These are phyloP conservation scores for Myripristis murdjan DNA, from an alignment of 2,797 vertebrate species.

Conservation along the genomic window DNA sequence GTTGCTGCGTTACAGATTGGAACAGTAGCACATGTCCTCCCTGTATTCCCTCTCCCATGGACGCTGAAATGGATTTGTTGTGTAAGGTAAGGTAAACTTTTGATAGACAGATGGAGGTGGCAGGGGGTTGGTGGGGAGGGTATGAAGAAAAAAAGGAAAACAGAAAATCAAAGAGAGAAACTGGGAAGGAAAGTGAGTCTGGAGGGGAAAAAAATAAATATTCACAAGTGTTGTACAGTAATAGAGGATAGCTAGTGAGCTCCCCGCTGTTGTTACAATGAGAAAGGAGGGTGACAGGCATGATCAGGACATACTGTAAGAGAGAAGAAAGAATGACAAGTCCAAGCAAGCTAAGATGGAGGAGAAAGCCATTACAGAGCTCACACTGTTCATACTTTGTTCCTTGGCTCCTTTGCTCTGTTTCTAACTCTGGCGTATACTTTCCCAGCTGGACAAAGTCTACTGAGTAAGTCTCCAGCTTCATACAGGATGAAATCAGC, in stretches of 20 bases:
- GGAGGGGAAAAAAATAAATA: slow-evolving; percentile 22
- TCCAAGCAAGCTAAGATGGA: slow-evolving; percentile 45
- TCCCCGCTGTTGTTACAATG: slow-evolving; percentile 32
- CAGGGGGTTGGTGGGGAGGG: neutral
- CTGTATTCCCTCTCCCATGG: slow-evolving; percentile 6
- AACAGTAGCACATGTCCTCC: slow-evolving; percentile 19
- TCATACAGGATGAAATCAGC: too few relatives aligned
- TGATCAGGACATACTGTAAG: slow-evolving; percentile 17
- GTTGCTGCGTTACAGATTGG: slow-evolving; percentile 1
- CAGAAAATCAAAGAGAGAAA: slow-evolving; percentile 17
- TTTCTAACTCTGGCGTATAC: too few relatives aligned
- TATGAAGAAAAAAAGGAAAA: slow-evolving; percentile 14
- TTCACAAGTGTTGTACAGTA: slow-evolving; percentile 40
- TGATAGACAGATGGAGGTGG: slow-evolving; percentile 44
- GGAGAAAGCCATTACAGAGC: slow-evolving; percentile 48
- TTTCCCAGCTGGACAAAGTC: too few relatives aligned
- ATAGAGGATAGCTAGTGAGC: slow-evolving; percentile 21
- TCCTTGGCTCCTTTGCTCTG: neutral
- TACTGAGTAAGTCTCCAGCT: too few relatives aligned
- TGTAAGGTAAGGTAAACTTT: slow-evolving; percentile 37
- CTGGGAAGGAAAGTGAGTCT: slow-evolving; percentile 21
- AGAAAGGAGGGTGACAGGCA: slow-evolving; percentile 38
- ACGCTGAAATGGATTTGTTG: slow-evolving; percentile 50
- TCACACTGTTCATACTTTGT: slow-evolving; percentile 17
- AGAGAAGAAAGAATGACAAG: slow-evolving; percentile 42